Evolutionary conservation across 2,113 vertebrate genomes (phyloP), one percentile per base, ranked within the genome.

Genomic region (Dipodomys merriami): DNA sequence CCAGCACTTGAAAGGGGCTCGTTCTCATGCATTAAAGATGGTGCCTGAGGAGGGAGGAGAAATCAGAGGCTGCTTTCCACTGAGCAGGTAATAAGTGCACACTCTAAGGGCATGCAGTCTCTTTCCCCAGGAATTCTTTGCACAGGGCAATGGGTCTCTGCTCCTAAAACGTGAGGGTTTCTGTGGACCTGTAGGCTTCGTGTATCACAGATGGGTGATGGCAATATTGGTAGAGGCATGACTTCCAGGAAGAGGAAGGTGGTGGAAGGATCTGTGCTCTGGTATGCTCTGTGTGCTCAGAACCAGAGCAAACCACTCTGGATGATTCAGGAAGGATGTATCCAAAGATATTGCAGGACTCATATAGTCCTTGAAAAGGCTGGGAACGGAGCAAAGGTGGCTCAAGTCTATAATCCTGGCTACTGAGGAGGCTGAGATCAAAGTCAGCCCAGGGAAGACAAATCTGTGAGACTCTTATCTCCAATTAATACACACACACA

Each of bases 1-100:
- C 83, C 30, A 27, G 76, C 25, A 72, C 85, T 90, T 90, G 74
- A 88, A 79, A 94, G 93, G 93, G 60, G 68, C 11, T 71, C 39
- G 0, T 57, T 68, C 39, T 93, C 67, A 62, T 7, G 4, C 49
- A 62, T 71, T 76, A 93, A 93, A 39, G 72, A 76, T 77, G 6
- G 57, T 67, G 29, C n/a, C 29, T 29, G 46, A 33, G 68, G 4
- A 62, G 19, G 33, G 6, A 8, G 5, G 15, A 16, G 15, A 20
- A n/a, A 27, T 62, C 68, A 68, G 35, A 57, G 19, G 7, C 33
- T 33, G 22, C 44, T 88, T 85, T 74, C 86, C 46, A 3, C n/a
- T 76, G 57, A 83, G 69, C 57, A 67, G 30, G 10, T 23, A 39
- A 68, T 39, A 77, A 93, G 57, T 35, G 72, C 62, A 64, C 62